Evolutionary conservation across 92 coral and sea anemone species (phyloP).

Genomic region (Bergia sp.): DNA sequence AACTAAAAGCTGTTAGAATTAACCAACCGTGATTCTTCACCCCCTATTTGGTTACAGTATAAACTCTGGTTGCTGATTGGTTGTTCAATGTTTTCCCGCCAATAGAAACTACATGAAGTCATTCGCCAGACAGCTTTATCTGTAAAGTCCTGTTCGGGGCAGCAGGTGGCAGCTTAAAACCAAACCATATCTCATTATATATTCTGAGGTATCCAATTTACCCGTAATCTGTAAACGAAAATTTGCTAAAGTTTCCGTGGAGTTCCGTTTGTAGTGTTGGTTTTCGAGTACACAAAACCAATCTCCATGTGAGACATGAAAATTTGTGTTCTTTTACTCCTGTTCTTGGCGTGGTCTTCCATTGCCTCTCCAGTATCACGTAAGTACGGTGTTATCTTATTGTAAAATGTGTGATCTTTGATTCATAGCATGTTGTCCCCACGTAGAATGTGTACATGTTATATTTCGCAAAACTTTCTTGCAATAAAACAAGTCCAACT

Average conservation of each 20-base stretch:
- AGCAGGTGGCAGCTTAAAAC: slow-evolving; percentile 24
- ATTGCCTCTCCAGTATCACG: slow-evolving; percentile 86
- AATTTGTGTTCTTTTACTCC: slow-evolving; percentile 65
- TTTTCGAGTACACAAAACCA: slow-evolving; percentile 34
- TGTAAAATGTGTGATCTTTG: slow-evolving; percentile 29
- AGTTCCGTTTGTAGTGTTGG: slow-evolving; percentile 4
- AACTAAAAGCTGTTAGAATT: background rate
- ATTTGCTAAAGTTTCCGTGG: background rate
- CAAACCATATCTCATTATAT: slow-evolving; percentile 16
- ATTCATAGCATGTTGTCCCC: slow-evolving; percentile 27
- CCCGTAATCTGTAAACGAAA: slow-evolving; percentile 30
- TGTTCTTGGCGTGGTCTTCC: slow-evolving; percentile 80
- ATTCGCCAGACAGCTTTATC: slow-evolving; percentile 37
- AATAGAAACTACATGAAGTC: slow-evolving; percentile 34
- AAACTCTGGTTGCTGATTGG: slow-evolving; percentile 12
- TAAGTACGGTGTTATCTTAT: slow-evolving; percentile 56
- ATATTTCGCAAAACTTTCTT: background rate
- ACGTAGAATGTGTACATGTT: background rate
- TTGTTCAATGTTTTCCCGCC: slow-evolving; percentile 25
- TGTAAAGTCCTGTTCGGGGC: background rate
- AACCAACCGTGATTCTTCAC: background rate
- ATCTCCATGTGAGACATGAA: slow-evolving; percentile 83
- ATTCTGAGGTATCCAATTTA: slow-evolving; percentile 47
- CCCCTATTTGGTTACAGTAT: slow-evolving; percentile 18
- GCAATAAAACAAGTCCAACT: background rate